Evolutionary conservation across 2,113 vertebrate genomes (phyloP).

Genomic region (Balaeniceps rex): DNA sequence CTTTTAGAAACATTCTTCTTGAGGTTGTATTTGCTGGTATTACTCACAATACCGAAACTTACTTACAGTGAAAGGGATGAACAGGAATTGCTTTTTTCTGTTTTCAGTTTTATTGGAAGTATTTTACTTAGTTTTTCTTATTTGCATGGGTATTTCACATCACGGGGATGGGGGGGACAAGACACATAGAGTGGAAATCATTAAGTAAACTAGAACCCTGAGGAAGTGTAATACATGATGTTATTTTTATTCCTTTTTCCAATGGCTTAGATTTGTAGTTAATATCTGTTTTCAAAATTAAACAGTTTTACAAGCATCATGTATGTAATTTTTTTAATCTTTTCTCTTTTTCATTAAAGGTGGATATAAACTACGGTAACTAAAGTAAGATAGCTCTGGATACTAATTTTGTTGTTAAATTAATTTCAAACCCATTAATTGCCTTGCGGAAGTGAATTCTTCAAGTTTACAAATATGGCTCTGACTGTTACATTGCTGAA

Average conservation of each 20-base stretch:
- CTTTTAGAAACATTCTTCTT: background rate
- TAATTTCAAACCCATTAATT: background rate
- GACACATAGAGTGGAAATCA: background rate
- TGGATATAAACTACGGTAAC: background rate
- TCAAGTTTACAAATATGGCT: slow-evolving; percentile 45
- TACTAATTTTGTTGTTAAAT: background rate
- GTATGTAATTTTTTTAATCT: background rate
- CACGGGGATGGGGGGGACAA: rapidly evolving
- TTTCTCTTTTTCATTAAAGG: slow-evolving; percentile 39
- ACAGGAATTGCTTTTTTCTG: background rate
- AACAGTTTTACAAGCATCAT: background rate
- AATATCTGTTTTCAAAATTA: background rate
- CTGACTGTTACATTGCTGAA: background rate
- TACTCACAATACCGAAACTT: background rate
- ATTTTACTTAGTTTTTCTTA: background rate
- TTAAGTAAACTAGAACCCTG: background rate
- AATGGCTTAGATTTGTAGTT: background rate
- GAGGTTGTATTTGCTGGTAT: background rate
- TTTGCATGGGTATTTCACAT: background rate
- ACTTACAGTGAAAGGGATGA: background rate
- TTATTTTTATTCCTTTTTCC: background rate
- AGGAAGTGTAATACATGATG: background rate
- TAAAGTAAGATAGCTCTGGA: background rate
- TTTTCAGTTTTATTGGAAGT: background rate
- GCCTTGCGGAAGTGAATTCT: background rate